Base-by-base conservation (phyloP, 2,888 invertebrate species). In the Azorinus chamasolen region DNA sequence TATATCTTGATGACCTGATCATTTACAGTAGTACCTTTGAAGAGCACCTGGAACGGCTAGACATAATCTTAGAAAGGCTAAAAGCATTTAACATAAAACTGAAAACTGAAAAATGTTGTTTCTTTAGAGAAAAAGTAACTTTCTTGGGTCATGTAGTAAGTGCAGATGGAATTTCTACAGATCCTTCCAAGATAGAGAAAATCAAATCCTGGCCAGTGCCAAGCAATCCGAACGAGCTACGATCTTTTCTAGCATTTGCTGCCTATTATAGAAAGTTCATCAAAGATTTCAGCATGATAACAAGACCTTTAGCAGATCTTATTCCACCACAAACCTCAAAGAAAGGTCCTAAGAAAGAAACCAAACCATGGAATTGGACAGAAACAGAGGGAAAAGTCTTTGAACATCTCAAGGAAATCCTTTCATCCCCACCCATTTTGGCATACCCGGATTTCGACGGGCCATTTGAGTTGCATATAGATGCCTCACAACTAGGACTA, bases 381-480 rank as follows among this genome's bases (percentile, higher is more conserved):
- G 41, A 54, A 12, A 43, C 1, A 46, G 54, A 54, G 32, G 25
- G 54, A 18, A 25, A 37, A 24, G 39, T 53, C 14, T 63, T 63
- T 63, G 51, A 69, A 16, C 16, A 48, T 8, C 8, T 48, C 8
- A 48, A 18, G 48, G 48, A 4, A 39, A 10, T 81, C 71, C n/a
- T n/a, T n/a, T n/a, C n/a, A n/a, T n/a, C n/a, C n/a, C n/a, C n/a
- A n/a, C n/a, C n/a, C n/a, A n/a, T 61, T 48, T 12, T 48, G 14
- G 8, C 8, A 10, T 8, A 10, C 48, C 18, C 61, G 57, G 39
- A 45, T 80, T 1, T 59, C 70, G 46, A 51, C 71, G n/a, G 64
- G 27, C 54, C 63, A 2, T 71, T 76, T 41, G 61, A 55, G 25
- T 24, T 76, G 25, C 64, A 59, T 37, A 59, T 54, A 22, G 76